Base-by-base conservation (phyloP, 1,140 invertebrate species). In the Drosophila elegans region DNA sequence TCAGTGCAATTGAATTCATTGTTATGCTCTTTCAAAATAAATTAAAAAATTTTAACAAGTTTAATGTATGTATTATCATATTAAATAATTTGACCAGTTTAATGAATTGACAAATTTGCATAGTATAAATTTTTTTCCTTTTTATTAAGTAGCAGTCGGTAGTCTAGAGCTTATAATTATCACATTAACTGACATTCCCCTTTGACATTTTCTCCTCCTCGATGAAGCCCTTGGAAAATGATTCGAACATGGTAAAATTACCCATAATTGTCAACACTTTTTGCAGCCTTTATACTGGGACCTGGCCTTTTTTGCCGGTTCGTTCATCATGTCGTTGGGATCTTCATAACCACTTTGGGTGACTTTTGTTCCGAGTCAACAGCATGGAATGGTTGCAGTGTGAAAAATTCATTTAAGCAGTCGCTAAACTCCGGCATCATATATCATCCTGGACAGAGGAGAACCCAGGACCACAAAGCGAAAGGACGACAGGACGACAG, bases 351-450 rank as follows among this genome's bases (percentile, higher is more conserved):
- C 74, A 74, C 69, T 74, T 55, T 25, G 44, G 64, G 34, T 71
- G 78, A 82, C 79, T 86, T 86, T 86, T 82, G 83, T 78, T 86
- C 59, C 57, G 69, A 86, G 83, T 82, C 78, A 88, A 88, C 82
- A 82, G 66, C 48, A 49, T 88, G 75, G 79, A 82, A 82, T 64
- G 79, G 61, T 73, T 62, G 69, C 66, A 82, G 75, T 77, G 78
- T 88, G 75, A 88, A 82, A 86, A 86, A 86, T 86, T 88, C 83
- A 86, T 86, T 86, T 86, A 86, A 86, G 78, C 83, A 86, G 83
- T 86, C 71, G 75, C 75, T 88, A 86, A 86, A 86, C 83, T 88
- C 63, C 66, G 55, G 71, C 74, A 48, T 69, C 75, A 86, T 86
- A 88, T 82, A 86, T 86, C 83, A 86, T 86, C 46, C 32, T 56